Percentiles rank a stretch among this genome's conserved stretches.
Conservation (phyloP, 2,888 invertebrate genomes). For the Drosophila siamana region DNA sequence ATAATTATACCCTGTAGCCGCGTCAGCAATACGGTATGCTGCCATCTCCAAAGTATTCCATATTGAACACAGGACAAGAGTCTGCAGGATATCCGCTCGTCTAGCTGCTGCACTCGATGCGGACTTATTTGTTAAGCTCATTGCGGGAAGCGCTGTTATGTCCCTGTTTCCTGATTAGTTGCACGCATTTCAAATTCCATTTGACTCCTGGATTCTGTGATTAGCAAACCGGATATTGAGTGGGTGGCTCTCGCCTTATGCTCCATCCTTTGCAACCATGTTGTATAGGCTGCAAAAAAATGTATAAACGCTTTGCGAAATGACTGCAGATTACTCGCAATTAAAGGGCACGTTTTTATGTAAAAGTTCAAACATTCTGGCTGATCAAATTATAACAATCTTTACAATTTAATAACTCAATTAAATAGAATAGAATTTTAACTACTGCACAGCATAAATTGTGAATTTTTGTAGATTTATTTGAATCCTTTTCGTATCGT, state of each 20-base stretch:
- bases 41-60: not conserved
- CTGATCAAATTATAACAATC: too few relatives aligned
- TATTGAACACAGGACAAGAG: too few relatives aligned
- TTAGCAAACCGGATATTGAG: conserved; percentile 48
- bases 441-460: too few relatives aligned
- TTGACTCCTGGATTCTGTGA: conserved; percentile 24
- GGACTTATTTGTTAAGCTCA: conserved; percentile 6
- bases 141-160: conserved; percentile 18
- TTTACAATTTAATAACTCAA: too few relatives aligned
- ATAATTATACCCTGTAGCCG: conserved; percentile 9
- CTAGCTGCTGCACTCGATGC: too few relatives aligned
- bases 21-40: not conserved
- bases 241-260: conserved; percentile 2
- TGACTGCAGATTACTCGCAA: not conserved
- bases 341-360: too few relatives aligned
- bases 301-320: too few relatives aligned
- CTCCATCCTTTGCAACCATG: not conserved
- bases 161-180: conserved; percentile 20
- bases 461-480: too few relatives aligned
- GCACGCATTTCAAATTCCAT: conserved; percentile 33
- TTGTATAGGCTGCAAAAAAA: not conserved
- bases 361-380: too few relatives aligned
- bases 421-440: too few relatives aligned
- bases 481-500: too few relatives aligned
- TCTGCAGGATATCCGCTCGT: not conserved